A percentile compares a stretch with the other conserved stretches of the same genome.
phyloP scores from a whole-genome alignment of 2,888 invertebrate genomes.

The Tipula vernalis region DNA sequence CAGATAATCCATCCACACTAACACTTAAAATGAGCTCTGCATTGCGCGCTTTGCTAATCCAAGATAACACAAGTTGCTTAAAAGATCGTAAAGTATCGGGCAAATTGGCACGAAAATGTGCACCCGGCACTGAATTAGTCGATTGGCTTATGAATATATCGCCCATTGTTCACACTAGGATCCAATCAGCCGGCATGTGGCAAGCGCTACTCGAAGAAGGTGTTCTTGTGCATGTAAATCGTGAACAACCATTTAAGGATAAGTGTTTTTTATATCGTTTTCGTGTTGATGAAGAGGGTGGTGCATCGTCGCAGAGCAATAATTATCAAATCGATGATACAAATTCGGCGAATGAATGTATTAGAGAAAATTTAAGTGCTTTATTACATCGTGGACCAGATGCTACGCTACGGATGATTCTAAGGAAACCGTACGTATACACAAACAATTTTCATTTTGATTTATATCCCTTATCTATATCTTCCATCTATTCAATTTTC shows the following conservation, averaged over 20 bases:
- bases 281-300: conserved; percentile 56
- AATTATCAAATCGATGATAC: conserved; percentile 44
- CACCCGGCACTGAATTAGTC: conserved; percentile 68
- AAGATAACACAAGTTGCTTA: conserved; percentile 48
- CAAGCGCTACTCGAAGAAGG: conserved; percentile 71
- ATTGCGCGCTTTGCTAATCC: conserved; percentile 50
- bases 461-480: background rate
- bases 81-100: conserved; percentile 52
- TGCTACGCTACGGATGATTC: conserved; percentile 64
- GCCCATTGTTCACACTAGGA: conserved; percentile 47
- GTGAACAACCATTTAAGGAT: conserved; percentile 70
- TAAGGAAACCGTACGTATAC: conserved; percentile 61
- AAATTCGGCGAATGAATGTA: conserved; percentile 52
- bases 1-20: conserved; percentile 50
- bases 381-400: conserved; percentile 64
- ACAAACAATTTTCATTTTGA: background rate
- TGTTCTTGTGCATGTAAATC: conserved; percentile 59
- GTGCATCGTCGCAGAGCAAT: conserved; percentile 38
- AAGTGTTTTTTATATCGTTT: conserved; percentile 73
- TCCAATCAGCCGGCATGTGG: conserved; percentile 71
- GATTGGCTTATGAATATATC: conserved; percentile 63
- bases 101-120: conserved; percentile 50
- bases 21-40: conserved; percentile 58
- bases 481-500: too few relatives aligned
- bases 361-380: conserved; percentile 50